Evolutionary conservation across 1,140 invertebrate genomes (phyloP).

Genomic region (Danaus melanippus): DNA sequence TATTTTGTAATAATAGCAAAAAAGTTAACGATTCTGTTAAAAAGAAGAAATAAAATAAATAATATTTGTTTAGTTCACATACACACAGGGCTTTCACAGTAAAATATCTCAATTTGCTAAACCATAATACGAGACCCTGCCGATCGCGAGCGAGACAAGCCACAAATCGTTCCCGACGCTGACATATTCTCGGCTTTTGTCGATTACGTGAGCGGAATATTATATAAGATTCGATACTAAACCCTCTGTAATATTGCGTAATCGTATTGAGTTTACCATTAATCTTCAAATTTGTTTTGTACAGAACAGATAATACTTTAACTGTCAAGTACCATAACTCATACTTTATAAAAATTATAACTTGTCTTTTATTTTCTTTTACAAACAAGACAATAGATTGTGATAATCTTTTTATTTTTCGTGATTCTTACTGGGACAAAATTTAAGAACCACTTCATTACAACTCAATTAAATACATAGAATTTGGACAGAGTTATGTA

Average conservation of each 20-base stretch:
- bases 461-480: no score
- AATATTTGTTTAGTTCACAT: no score
- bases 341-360: background rate
- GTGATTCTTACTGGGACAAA: no score
- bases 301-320: background rate
- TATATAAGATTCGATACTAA: slow-evolving; percentile 20
- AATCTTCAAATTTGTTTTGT: slow-evolving; percentile 5
- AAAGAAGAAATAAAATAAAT: no score
- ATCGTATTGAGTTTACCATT: slow-evolving; percentile 13
- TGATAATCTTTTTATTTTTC: no score
- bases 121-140: slow-evolving; percentile 13
- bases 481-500: no score
- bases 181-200: slow-evolving; percentile 26
- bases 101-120: slow-evolving; percentile 15
- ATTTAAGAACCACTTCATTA: no score
- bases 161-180: slow-evolving; percentile 25
- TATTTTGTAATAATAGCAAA: no score
- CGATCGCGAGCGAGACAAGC: slow-evolving; percentile 22
- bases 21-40: no score
- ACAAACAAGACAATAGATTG: no score
- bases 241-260: slow-evolving; percentile 16
- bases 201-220: slow-evolving; percentile 25
- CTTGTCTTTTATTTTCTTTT: no score
- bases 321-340: no score
- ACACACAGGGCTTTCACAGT: slow-evolving; percentile 4